Conservation (phyloP, 2,888 invertebrate genomes). For the Macrophya annulata region DNA sequence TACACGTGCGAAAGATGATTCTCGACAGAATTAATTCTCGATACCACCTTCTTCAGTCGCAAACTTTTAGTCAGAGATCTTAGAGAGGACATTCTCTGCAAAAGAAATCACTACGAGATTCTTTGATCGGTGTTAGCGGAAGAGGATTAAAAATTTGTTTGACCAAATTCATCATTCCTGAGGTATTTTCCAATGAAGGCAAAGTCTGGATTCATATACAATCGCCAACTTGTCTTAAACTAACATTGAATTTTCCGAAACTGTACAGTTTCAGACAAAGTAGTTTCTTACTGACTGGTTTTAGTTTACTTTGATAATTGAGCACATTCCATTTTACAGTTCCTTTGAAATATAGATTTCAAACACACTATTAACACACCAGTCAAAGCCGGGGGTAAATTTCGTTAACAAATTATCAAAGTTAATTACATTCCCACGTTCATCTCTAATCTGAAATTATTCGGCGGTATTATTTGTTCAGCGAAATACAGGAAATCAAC, state of each 20-base stretch:
- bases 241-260: background rate
- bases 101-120: background rate
- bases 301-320: background rate
- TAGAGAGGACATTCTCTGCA: background rate
- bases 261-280: background rate
- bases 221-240: background rate
- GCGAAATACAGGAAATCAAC: slow-evolving; percentile 56
- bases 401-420: no score
- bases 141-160: slow-evolving; percentile 14
- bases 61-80: slow-evolving; percentile 35
- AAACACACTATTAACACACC: background rate
- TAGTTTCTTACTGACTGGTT: background rate
- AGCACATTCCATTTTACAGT: background rate
- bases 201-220: background rate
- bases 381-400: no score
- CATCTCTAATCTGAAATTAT: background rate
- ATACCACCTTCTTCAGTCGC: slow-evolving; percentile 9
- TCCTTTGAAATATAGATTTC: background rate
- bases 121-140: background rate
- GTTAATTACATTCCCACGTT: no score
- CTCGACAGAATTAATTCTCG: slow-evolving; percentile 33
- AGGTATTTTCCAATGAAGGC: background rate
- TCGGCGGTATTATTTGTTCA: background rate
- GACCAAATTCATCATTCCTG: background rate
- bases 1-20: no score